Evolutionary conservation across 2,797 vertebrate genomes (phyloP), one percentile per base, ranked within the genome.

Genomic region (Choloepus didactylus): DNA sequence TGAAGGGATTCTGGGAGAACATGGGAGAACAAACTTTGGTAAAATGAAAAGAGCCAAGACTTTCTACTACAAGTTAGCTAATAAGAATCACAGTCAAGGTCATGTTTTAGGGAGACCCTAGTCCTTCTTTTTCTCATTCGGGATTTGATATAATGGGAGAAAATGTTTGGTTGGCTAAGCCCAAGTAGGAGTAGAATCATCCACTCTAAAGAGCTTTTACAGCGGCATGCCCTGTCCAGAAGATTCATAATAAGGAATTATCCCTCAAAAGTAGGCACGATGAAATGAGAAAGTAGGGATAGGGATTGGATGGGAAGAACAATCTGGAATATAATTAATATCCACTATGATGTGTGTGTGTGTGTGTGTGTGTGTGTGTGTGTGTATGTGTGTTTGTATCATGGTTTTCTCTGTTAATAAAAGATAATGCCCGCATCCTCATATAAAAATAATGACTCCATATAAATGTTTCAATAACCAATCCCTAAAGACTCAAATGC

Each of bases 331-430:
- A 0, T 72, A 10, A 81, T 7, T 44, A 44, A 76, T 64, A 62
- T 38, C 2, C 1, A 79, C 0, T 29, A 69, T 38, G 0, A 35
- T 19, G 35, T 67, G 0, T 60, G 21, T 51, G 18, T 77, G 46
- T 16, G 9, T 49, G 4, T 64, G 21, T 72, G 38, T 46, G 6
- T n/a, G 6, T 7, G 35, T 35, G 35, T 35, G 35, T 35, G 35
- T 35, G 35, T 35, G 35, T 35, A 2, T 35, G 35, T 35, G 35
- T 35, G 35, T 35, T 35, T 35, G 35, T 35, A 14, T 38, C 27
- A 44, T 38, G 11, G 3, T 14, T 59, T 81, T 96, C 31, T 93
- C 31, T 94, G 6, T 72, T 35, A 72, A 21, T 41, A 84, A 94
- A 66, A 35, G 75, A 81, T 62, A 16, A 75, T 46, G 31, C 18